Percentiles rank a stretch among this genome's conserved stretches.
phyloP scores from a whole-genome alignment of 1,140 invertebrate genomes.

The Drosophila guanche region DNA sequence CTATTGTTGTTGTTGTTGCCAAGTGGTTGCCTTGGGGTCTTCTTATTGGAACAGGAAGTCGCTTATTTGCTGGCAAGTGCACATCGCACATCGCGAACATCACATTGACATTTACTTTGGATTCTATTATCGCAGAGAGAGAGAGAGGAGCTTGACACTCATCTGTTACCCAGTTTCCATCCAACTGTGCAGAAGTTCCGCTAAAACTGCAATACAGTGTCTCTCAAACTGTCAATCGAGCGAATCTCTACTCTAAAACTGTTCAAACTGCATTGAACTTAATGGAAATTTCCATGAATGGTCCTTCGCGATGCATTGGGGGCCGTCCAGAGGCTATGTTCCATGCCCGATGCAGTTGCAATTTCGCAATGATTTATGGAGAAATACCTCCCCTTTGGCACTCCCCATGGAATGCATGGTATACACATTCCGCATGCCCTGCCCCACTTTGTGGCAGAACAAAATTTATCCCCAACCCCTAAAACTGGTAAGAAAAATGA shows the following conservation, averaged over 20 bases:
- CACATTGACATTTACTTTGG: slow-evolving; percentile 72
- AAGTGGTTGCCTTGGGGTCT: slow-evolving; percentile 41
- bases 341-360: slow-evolving; percentile 36
- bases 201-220: neutral
- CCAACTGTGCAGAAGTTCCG: slow-evolving; percentile 26
- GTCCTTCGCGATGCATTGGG: slow-evolving; percentile 28
- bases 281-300: slow-evolving; percentile 47
- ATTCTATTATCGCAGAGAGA: slow-evolving; percentile 5
- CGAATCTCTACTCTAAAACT: slow-evolving; percentile 24
- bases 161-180: slow-evolving; percentile 27
- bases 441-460: slow-evolving; percentile 63
- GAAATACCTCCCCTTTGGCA: neutral
- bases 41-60: slow-evolving; percentile 81
- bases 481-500: slow-evolving; percentile 46
- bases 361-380: slow-evolving; percentile 50
- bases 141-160: slow-evolving; percentile 14
- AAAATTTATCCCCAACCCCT: slow-evolving; percentile 46
- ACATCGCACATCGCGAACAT: slow-evolving; percentile 51
- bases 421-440: slow-evolving; percentile 55
- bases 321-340: slow-evolving; percentile 28
- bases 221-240: neutral
- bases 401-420: slow-evolving; percentile 40
- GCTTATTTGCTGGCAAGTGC: slow-evolving; percentile 77
- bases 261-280: slow-evolving; percentile 36
- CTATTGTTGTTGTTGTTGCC: slow-evolving; percentile 21